Percentiles rank a stretch among this genome's conserved stretches.
These are phyloP conservation scores for Aeoliscus strigatus DNA, from an alignment of 2,797 vertebrate species.

Conservation along the genomic window DNA sequence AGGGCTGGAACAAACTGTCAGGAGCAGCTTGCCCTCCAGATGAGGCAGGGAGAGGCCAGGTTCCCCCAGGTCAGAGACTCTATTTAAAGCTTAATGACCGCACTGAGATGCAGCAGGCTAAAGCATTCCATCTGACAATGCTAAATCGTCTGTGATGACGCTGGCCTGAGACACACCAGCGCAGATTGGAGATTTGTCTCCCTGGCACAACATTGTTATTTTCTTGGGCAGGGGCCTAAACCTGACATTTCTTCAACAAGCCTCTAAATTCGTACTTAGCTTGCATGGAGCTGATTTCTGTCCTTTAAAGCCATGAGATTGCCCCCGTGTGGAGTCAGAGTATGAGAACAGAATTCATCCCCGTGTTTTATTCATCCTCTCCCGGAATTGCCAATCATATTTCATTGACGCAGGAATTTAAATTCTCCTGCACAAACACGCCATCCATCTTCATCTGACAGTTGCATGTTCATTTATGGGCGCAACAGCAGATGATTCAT, in stretches of 20 bases:
- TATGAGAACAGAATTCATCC: conserved; percentile 7
- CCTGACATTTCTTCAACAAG: conserved; percentile 59
- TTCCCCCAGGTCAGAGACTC: conserved; percentile 51
- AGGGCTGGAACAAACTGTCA: conserved; percentile 44
- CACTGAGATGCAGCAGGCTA: conserved; percentile 45
- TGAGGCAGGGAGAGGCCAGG: conserved; percentile 47
- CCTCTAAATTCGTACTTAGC: conserved; percentile 39
- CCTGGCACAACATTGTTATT: conserved; percentile 42
- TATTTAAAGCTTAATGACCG: conserved; percentile 66
- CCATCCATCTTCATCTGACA: conserved; percentile 47
- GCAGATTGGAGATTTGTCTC: conserved; percentile 63
- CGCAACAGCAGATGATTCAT: conserved; percentile 33
- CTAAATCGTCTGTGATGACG: conserved; percentile 55
- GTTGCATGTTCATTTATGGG: conserved; percentile 28
- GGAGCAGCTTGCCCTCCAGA: conserved; percentile 60
- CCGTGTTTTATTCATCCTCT: conserved; percentile 26
- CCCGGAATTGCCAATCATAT: conserved; percentile 32
- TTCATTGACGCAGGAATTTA: conserved; percentile 35
- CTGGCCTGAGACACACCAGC: conserved; percentile 33
- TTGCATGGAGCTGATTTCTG: conserved; percentile 16
- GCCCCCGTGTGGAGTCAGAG: conserved; percentile 1
- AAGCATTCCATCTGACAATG: conserved; percentile 60
- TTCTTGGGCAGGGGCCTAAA: conserved; percentile 29
- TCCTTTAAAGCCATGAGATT: conserved; percentile 25
- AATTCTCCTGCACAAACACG: conserved; percentile 13